Base-by-base conservation (phyloP, 1,140 invertebrate genomes). In the Agrypnia vestita region DNA sequence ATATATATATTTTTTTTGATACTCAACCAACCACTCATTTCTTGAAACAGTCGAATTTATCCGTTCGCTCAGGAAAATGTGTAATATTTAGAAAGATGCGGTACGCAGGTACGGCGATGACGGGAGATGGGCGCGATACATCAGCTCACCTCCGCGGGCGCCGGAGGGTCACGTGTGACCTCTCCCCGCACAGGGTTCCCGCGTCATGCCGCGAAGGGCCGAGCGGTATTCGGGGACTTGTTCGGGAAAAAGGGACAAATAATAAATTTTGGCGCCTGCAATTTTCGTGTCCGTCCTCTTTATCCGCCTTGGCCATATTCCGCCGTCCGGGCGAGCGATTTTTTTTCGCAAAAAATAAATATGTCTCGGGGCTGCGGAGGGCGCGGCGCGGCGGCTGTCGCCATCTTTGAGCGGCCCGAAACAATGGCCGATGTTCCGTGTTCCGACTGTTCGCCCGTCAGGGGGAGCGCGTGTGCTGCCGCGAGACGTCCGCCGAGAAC, bases 181-280 rank as follows among this genome's bases (percentile, higher is more conserved):
- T 71, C 51, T 71, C 67, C 67, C 7, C 67, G 67, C 10, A n/a
- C 46, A 13, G 49, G 67, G 67, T 71, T 71, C 67, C 67, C 67
- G 67, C 47, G 49, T 71, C 67, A 71, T 46, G 67, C 67, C 67
- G 0, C 4, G n/a, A 47, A 15, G 67, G 64, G 43, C 64, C 64
- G 43, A 15, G 43, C 64, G 64, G 67, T 71, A 71, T 71, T 71
- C 47, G 19, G 46, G 67, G 67, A 71, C 67, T 71, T 71, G 67
- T 71, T 21, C 67, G 67, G 17, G 67, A 71, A 49, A 71, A 71
- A 78, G 71, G 19, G 47, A 15, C 49, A 78, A 78, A 78, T 78
- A 78, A 78, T 78, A 78, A 78, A 78, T 78, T 78, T 71, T 51
- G 76, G 76, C 76, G 76, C 76, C 76, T 78, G 76, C 76, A 78